Base-by-base conservation (phyloP, 1,140 invertebrate species). In the Drosophila rufa region DNA sequence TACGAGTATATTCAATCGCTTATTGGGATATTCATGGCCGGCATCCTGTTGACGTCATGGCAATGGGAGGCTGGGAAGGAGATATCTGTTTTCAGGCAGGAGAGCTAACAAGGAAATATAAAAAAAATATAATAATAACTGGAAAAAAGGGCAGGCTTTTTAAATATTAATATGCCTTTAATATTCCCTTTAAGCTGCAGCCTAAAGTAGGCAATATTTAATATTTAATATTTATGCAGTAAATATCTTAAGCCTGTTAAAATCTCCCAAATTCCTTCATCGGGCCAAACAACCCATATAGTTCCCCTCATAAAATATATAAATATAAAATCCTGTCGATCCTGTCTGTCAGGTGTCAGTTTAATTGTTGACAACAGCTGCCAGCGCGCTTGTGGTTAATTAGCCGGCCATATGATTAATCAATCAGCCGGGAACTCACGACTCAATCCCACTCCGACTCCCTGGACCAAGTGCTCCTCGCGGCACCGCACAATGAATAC, bases 321-420 rank as follows among this genome's bases (percentile, higher is more conserved):
- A 2, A 22, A 14, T 30, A 30, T 12, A 25, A 4, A 25, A 19
- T 40, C n/a, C 56, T 27, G 15, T 56, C 40, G n/a, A 42, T 60
- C 33, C 45, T 15, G 55, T 33, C 38, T 30, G 55, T 78, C 61
- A 65, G 66, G 77, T 78, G 59, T 69, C 74, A 51, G 57, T 66
- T 56, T 80, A 89, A 89, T 89, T 84, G 80, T 70, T 75, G 55
- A 46, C 73, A 84, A 83, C 55, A 60, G 69, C 84, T 75, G 84
- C 55, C 46, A 78, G 53, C 66, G 84, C 74, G 84, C 74, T 71
- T 84, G 77, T 45, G 84, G 80, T 83, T 87, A 83, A 89, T 83
- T 87, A 87, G 80, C 79, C 69, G 78, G 56, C 40, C 68, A 67
- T 61, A 79, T 79, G 68, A 79, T 79, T 53, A 56, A 74, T 64